Conservation (phyloP, 2,888 invertebrate species). For the Volucella zonaria region DNA sequence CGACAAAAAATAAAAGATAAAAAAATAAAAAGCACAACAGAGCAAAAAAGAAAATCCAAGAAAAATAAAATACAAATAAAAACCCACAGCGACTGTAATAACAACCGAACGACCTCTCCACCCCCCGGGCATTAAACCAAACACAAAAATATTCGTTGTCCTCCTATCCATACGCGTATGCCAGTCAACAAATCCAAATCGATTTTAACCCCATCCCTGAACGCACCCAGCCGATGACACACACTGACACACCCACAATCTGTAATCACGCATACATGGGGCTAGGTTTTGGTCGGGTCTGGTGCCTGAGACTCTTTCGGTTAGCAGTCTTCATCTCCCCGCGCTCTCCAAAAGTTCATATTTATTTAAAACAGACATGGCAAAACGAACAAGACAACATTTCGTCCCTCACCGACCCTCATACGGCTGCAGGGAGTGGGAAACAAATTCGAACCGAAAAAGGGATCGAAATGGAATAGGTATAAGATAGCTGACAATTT, state of each 20-base stretch:
- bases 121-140: slow-evolving; percentile 59
- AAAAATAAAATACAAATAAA: slow-evolving; percentile 46
- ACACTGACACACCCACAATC: not conserved
- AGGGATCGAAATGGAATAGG: slow-evolving; percentile 66
- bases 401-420: no score
- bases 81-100: slow-evolving; percentile 62
- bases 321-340: slow-evolving; percentile 13
- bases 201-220: slow-evolving; percentile 52
- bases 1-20: slow-evolving; percentile 38
- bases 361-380: slow-evolving; percentile 60
- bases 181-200: slow-evolving; percentile 71
- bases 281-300: not conserved
- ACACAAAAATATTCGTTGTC: slow-evolving; percentile 53
- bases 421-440: not conserved
- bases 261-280: slow-evolving; percentile 55
- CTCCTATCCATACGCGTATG: slow-evolving; percentile 41
- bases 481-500: slow-evolving; percentile 68
- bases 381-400: slow-evolving; percentile 29
- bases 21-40: not conserved
- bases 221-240: not conserved
- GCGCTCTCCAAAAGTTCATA: slow-evolving; percentile 45
- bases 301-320: no score
- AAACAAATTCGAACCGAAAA: slow-evolving; percentile 60
- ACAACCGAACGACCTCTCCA: slow-evolving; percentile 54
- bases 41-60: no score